These are phyloP conservation scores for Acrocera orbiculus DNA, from an alignment of 2,888 invertebrate species.

Conservation along the genomic window DNA sequence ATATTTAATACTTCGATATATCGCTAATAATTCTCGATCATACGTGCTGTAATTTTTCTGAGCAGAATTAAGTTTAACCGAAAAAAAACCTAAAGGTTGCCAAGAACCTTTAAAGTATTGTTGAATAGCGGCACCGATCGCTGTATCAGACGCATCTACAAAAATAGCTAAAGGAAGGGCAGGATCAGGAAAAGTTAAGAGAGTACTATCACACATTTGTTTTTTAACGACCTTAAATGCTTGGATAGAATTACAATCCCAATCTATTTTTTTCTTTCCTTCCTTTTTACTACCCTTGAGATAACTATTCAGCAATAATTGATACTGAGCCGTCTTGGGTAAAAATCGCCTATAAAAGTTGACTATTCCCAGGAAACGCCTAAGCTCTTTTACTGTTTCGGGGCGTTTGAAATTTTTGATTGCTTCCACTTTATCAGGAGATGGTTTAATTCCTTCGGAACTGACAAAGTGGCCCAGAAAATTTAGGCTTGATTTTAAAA, in stretches of 20 bases:
- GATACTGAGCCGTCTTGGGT: background rate
- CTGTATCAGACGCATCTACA: slow-evolving; percentile 1
- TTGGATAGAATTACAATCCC: background rate
- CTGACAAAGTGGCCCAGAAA: background rate
- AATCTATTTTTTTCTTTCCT: background rate
- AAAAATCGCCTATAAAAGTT: slow-evolving; percentile 1
- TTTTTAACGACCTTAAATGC: background rate
- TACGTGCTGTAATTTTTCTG: background rate
- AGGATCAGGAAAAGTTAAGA: background rate
- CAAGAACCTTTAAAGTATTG: background rate
- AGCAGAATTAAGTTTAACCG: background rate
- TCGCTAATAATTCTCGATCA: background rate
- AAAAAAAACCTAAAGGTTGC: slow-evolving; percentile 1
- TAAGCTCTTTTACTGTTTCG: background rate
- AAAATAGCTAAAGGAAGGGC: background rate
- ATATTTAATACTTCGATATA: background rate
- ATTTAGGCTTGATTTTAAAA: background rate
- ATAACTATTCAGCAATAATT: background rate
- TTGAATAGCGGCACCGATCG: background rate
- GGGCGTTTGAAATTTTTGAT: background rate
- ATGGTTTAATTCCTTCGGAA: background rate
- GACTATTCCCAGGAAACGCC: slow-evolving; percentile 1
- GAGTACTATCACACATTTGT: too few species aligned
- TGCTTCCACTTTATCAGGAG: background rate
- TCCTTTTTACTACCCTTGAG: background rate